Evolutionary conservation across 2,888 invertebrate species (phyloP), one percentile per base, ranked within the genome.

Genomic region (Hemistola chrysoprasaria): DNA sequence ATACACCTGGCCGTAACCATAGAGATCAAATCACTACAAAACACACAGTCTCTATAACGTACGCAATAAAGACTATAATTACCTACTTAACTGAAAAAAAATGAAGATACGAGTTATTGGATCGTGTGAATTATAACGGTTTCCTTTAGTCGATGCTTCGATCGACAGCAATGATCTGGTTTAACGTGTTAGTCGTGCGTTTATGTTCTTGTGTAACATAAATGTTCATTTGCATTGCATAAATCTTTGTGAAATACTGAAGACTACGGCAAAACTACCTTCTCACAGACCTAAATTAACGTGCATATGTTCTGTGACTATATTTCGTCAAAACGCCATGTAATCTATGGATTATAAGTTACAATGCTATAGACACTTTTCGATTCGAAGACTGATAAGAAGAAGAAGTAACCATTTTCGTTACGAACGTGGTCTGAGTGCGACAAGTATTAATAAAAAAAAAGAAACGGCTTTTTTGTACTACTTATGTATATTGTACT

Each of bases 1-100:
- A n/a, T n/a, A n/a, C 87, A 88, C 87, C 87, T 88, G 87, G 87
- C 72, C 47, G 87, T 88, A 73, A 78, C 88, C 85, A 88, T 88
- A 78, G 87, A 66, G 83, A 87, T 82, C 74, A 77, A 88, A 88
- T 88, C 87, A 87, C 78, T 76, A 81, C 72, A 78, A 41, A 33
- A 3, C 8, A 8, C 23, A 30, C 34, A 35, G 34, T 25, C 37
- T 35, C 41, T 46, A 48, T 44, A 29, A 4, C 21, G 1, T n/a
- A 16, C 7, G 2, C 0, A 3, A 43, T 63, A 65, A 47, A 35
- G 47, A 40, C 25, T 47, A 47, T 40, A 43, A 38, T 47, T 29
- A 38, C 8, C 8, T 6, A 11, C 7, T 6, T 29, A 25, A 41
- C 20, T 29, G 25, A 21, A 23, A 9, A 10, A 22, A 26, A 28